Conservation (phyloP, 1,140 invertebrate genomes). For the Plectrocnemia conspersa region DNA sequence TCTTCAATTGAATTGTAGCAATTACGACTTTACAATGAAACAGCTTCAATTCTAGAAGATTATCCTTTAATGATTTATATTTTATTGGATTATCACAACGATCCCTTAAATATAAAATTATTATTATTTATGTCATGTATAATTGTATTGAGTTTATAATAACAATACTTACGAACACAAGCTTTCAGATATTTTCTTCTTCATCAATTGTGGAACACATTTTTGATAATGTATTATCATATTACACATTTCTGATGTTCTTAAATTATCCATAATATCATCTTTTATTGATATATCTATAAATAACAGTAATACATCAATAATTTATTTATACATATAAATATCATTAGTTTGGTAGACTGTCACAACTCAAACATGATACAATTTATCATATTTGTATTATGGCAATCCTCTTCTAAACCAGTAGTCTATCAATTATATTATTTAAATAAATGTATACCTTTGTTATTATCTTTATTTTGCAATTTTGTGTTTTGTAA, state of each 20-base stretch:
- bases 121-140: background rate
- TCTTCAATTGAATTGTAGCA: background rate
- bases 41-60: background rate
- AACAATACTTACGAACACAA: background rate
- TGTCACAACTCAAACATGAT: background rate
- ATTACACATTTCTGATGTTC: slow-evolving; percentile 5
- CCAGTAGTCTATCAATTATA: too few relatives aligned
- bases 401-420: too few relatives aligned
- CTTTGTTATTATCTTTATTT: background rate
- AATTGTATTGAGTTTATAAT: background rate
- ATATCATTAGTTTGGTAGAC: background rate
- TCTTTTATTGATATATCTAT: background rate
- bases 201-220: slow-evolving; percentile 2
- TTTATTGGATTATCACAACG: background rate
- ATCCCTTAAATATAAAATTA: background rate
- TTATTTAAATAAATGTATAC: background rate
- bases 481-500: background rate
- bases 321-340: background rate
- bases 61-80: slow-evolving; percentile 1
- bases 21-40: slow-evolving; percentile 5
- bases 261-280: background rate
- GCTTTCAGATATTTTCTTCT: background rate
- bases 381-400: background rate
- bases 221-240: slow-evolving; percentile 1
- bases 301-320: background rate